Evolutionary conservation across 2,797 vertebrate species (phyloP).

Genomic region (Enteromius paludinosus): DNA sequence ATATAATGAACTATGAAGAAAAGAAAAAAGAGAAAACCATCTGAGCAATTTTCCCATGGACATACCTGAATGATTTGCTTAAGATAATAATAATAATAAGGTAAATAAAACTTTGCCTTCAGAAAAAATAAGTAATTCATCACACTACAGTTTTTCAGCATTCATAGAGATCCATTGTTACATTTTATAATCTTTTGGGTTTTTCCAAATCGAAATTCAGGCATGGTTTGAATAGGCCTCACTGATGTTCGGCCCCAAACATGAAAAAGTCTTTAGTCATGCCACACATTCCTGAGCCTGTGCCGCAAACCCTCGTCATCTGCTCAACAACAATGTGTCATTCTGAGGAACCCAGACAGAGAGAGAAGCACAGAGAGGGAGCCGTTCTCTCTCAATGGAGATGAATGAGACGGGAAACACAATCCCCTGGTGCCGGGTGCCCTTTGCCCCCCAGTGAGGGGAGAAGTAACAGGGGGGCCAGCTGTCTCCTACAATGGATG

Average conservation of each 20-base stretch:
- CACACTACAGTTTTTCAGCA: not conserved
- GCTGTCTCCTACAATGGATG: conserved; percentile 81
- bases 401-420: conserved; percentile 74
- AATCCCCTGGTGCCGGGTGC: conserved; percentile 78
- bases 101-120: not conserved
- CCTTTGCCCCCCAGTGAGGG: conserved; percentile 73
- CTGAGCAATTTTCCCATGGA: not conserved
- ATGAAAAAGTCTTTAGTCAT: conserved; percentile 47
- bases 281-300: conserved; percentile 47
- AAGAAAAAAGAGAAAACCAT: not conserved
- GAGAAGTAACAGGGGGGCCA: conserved; percentile 80
- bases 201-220: conserved; percentile 2
- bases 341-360: conserved; percentile 51
- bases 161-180: conserved; percentile 6
- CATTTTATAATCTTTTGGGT: conserved; percentile 29
- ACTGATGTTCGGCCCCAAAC: conserved; percentile 20
- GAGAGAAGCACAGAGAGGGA: conserved; percentile 59
- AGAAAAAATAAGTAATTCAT: conserved; percentile 2
- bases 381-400: conserved; percentile 66
- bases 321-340: conserved; percentile 58
- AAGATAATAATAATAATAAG: not conserved
- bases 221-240: conserved; percentile 21
- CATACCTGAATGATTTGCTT: not conserved
- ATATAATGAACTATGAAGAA: not conserved
- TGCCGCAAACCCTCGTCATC: conserved; percentile 55